Base-by-base conservation (phyloP, 1,140 invertebrate genomes). In the Ceratosolen solmsi region DNA sequence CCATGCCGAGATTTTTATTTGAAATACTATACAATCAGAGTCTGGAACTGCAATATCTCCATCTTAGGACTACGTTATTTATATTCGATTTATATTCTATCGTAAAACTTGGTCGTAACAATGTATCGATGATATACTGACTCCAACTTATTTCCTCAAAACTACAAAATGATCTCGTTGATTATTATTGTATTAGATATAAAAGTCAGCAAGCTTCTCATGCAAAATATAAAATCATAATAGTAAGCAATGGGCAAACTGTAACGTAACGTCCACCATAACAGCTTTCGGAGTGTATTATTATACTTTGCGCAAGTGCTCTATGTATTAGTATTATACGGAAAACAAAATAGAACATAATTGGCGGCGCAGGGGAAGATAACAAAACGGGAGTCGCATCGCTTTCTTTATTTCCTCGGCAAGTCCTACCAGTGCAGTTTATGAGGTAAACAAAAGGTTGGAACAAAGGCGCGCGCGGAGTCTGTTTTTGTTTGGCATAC, bases 401-500 rank as follows among this genome's bases (percentile, higher is more conserved):
- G 51, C 56, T 63, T 63, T 77, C n/a, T 49, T 80, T 63, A 25
- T 51, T 22, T 58, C 27, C 9, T 27, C 27, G 15, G 25, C 51
- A 54, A 20, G 9, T 70, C 17, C 27, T 38, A 65, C 25, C 33
- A n/a, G n/a, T 22, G 65, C 74, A 82, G 65, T 72, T 82, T 72
- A 82, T 77, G 74, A 60, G 51, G 74, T 74, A 77, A 77, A 82
- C 54, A 82, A 56, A 65, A 68, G 30, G 27, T 33, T 8, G 46
- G 49, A 27, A 54, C 38, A 38, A 74, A 65, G 46, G 80, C 51
- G 46, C 38, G 71, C 38, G n/a, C 17, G 8, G 68, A 20, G 5
- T 22, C n/a, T 82, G 74, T 82, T 82, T 82, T 82, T 82, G 80
- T 82, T 82, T 82, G 80, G 80, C 80, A 82, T 77, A 82, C 74